Percentiles rank a stretch among this genome's conserved stretches.
These are phyloP conservation scores for Allobates femoralis DNA, from an alignment of 2,797 vertebrate genomes.

Conservation along the genomic window DNA sequence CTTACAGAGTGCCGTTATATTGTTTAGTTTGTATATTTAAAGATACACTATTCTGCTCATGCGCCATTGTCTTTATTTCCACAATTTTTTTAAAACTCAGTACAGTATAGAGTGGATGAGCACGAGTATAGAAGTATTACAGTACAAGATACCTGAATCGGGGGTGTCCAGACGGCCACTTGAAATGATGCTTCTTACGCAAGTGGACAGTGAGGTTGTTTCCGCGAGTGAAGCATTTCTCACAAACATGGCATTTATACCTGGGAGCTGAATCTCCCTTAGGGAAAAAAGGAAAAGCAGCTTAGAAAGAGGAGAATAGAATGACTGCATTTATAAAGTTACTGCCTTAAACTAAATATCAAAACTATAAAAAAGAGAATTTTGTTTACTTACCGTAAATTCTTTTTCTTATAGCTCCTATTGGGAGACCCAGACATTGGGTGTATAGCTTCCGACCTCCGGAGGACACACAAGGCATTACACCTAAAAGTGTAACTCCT, in stretches of 20 bases:
- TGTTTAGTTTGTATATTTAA: no score
- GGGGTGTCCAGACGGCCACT: constrained; percentile 97
- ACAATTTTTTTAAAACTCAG: not conserved
- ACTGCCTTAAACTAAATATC: no score
- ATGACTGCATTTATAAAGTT: not conserved
- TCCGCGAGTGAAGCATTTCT: constrained; percentile 96
- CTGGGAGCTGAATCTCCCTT: constrained; percentile 91
- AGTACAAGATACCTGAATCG: constrained; percentile 87
- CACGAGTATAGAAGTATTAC: not conserved
- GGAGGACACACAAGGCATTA: no score
- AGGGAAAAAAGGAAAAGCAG: not conserved
- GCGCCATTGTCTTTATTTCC: no score
- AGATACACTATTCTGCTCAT: no score
- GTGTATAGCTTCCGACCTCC: no score
- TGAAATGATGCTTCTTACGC: constrained; percentile 98
- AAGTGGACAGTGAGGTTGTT: constrained; percentile 96
- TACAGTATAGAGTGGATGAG: not conserved
- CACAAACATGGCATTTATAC: constrained; percentile 97
- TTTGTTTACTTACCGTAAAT: no score
- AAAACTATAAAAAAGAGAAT: no score
- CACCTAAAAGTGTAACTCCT: no score
- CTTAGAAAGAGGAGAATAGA: not conserved
- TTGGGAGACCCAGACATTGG: no score
- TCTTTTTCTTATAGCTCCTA: no score
- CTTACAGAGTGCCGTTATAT: no score